phyloP scores from a whole-genome alignment of 2,888 invertebrate species.

The Amblyjoppa fuscipennis region DNA sequence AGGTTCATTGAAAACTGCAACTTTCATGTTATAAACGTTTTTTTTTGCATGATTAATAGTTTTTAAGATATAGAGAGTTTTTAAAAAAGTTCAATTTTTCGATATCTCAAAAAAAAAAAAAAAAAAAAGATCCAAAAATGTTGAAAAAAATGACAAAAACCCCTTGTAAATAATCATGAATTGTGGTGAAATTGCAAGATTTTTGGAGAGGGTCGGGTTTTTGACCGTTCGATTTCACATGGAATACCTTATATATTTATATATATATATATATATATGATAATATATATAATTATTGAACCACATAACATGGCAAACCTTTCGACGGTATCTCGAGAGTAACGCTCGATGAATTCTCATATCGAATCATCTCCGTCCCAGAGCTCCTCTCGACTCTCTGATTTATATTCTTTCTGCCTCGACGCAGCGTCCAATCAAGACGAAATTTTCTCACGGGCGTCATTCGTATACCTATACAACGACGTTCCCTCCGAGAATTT shows the following conservation, averaged over 20 bases:
- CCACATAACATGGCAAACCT: background rate
- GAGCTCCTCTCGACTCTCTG: slow-evolving; percentile 15
- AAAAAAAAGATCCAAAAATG: too few relatives aligned
- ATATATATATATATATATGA: background rate
- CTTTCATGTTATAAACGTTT: too few relatives aligned
- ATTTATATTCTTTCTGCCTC: slow-evolving; percentile 41
- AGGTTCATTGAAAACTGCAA: too few relatives aligned
- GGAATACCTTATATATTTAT: background rate
- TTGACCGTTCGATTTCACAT: too few relatives aligned
- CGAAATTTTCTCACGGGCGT: slow-evolving; percentile 7
- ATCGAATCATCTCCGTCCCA: slow-evolving; percentile 2
- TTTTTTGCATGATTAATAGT: too few relatives aligned
- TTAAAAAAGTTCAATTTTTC: too few relatives aligned
- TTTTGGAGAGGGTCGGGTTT: too few relatives aligned
- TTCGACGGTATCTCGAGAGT: background rate
- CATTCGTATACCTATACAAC: slow-evolving; percentile 1
- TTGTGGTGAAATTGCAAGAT: too few relatives aligned
- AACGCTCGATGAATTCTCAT: slow-evolving; percentile 18
- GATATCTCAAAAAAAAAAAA: too few relatives aligned
- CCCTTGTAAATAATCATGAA: too few relatives aligned
- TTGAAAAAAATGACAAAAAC: too few relatives aligned
- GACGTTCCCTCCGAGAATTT: slow-evolving; percentile 13
- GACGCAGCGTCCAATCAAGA: slow-evolving; percentile 30
- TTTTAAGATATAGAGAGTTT: too few relatives aligned
- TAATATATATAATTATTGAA: background rate